These are phyloP conservation scores for Myzus persicae DNA, from an alignment of 1,140 invertebrate species.

Conservation along the genomic window DNA sequence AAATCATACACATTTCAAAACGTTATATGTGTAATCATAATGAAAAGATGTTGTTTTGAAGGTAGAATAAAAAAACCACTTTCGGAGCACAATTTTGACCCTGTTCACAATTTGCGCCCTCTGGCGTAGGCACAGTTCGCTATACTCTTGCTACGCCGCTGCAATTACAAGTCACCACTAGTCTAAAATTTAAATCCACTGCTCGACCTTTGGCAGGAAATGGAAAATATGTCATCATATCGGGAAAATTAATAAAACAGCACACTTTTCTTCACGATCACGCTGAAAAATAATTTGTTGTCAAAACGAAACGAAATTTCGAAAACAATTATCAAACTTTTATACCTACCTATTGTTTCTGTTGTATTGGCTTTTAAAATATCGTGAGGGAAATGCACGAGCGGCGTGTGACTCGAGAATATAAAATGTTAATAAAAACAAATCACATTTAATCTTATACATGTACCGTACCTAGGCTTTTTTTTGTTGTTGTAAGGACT, in stretches of 20 bases:
- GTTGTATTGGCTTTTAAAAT: not conserved
- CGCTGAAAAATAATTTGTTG: not conserved
- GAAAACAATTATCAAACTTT: not conserved
- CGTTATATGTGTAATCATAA: too few species aligned
- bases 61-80: too few species aligned
- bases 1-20: too few species aligned
- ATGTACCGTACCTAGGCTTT: not conserved
- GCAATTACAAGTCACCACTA: too few species aligned
- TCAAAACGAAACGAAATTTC: not conserved
- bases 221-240: too few species aligned
- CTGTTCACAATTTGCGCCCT: too few species aligned
- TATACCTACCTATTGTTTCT: not conserved
- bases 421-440: not conserved
- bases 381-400: not conserved
- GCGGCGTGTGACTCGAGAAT: not conserved
- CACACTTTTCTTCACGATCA: not conserved
- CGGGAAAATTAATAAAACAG: not conserved
- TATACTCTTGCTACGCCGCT: too few species aligned
- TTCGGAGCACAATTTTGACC: too few species aligned
- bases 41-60: too few species aligned
- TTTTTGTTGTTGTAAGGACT: not conserved
- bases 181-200: too few species aligned
- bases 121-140: too few species aligned
- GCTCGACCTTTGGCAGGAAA: too few species aligned
- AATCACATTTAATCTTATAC: not conserved